Evolutionary conservation across 2,797 vertebrate species (phyloP), one percentile per base, ranked within the genome.

Genomic region (Betta splendens): DNA sequence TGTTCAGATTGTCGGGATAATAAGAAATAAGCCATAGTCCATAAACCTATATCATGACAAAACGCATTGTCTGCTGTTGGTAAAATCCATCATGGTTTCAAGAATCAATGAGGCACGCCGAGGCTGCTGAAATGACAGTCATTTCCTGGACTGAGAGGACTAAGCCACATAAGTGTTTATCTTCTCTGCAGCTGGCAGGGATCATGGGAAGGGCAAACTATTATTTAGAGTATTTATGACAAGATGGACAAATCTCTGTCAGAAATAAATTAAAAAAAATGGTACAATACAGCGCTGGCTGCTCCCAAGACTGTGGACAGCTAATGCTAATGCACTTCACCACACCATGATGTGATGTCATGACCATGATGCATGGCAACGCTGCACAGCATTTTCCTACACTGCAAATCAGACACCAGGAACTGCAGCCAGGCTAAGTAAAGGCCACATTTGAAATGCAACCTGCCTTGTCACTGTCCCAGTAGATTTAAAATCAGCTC

Each of bases 41-140:
- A 52, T 36, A 33, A 75, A 69, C n/a, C 25, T 48, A 39, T 37
- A 40, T 59, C 7, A 45, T 47, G 16, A 25, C 16, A 38, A 77
- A 64, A 37, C 33, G 54, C 22, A 50, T n/a, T 22, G 35, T 44
- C 29, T 69, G 63, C 63, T 39, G 16, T 63, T 64, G 36, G 75
- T 77, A 40, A 49, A 82, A 79, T 74, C 59, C 56, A 68, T 79
- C 62, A 75, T 29, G 51, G 61, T 77, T 73, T 68, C 39, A 38
- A 51, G 17, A 73, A 75, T 84, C 84, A 58, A 74, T 84, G 69
- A 71, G 23, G 28, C 38, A 52, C 37, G 45, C 44, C 20, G 35
- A 69, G 50, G 52, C 65, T 52, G 58, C n/a, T 42, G 58, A 61
- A 83, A 84, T 49, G 63, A 36, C 71, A 38, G 48, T n/a, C 38